Percentiles rank a stretch among this genome's conserved stretches.
phyloP scores from a whole-genome alignment of 2,113 vertebrate genomes.

The Tilapia sparmanii region DNA sequence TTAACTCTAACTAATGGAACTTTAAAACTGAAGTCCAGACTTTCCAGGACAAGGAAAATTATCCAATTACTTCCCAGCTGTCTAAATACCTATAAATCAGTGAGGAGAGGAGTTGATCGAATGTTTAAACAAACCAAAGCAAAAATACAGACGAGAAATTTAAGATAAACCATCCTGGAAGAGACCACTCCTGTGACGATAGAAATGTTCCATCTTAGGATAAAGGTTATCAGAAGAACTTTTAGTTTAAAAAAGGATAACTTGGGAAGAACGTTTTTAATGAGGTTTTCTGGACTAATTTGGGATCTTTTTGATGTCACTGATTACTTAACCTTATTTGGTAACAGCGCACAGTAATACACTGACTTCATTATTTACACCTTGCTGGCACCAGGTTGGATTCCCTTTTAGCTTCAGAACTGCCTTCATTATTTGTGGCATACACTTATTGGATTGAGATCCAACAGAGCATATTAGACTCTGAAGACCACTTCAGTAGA shows the following conservation, averaged over 20 bases:
- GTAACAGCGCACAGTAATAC: background rate
- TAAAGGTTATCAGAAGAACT: background rate
- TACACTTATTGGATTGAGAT: background rate
- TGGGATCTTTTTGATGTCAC: background rate
- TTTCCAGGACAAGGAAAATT: background rate
- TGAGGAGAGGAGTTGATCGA: background rate
- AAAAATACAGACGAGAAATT: background rate
- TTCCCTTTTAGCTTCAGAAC: background rate
- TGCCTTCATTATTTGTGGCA: background rate
- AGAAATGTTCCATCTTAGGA: background rate
- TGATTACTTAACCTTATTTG: background rate
- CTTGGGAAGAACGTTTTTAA: background rate
- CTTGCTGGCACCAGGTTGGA: background rate
- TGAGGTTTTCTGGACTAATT: background rate
- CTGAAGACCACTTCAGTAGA: background rate
- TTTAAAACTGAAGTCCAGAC: background rate
- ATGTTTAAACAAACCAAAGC: background rate
- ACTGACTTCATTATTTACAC: background rate
- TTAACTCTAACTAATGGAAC: background rate
- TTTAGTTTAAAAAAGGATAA: background rate
- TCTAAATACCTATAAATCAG: background rate
- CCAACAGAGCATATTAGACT: background rate
- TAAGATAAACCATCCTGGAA: background rate
- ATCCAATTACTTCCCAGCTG: background rate
- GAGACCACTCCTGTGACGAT: background rate